phyloP scores from a whole-genome alignment of 2,113 vertebrate species.

The Chrysochloris asiatica region DNA sequence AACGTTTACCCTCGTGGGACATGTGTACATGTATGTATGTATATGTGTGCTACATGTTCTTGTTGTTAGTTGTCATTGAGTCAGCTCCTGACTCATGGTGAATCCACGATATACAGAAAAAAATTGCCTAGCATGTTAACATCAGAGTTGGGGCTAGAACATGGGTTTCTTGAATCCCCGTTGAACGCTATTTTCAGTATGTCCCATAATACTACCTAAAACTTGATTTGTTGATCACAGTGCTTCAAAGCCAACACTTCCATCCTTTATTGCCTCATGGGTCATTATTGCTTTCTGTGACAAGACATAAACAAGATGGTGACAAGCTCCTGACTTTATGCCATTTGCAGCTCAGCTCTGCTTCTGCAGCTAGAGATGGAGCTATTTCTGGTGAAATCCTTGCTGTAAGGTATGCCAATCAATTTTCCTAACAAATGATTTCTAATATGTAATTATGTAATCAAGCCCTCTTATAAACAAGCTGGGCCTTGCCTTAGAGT shows the following conservation, averaged over 20 bases:
- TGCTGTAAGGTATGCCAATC: slow-evolving; percentile 63
- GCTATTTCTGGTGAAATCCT: slow-evolving; percentile 70
- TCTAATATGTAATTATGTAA: slow-evolving; percentile 79
- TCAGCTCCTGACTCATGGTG: too few relatives aligned
- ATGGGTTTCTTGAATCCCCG: not conserved
- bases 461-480: slow-evolving; percentile 72
- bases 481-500: slow-evolving; percentile 65
- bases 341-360: slow-evolving; percentile 30
- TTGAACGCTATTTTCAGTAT: not conserved
- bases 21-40: too few relatives aligned
- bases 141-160: not conserved
- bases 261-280: not conserved
- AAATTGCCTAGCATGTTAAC: not conserved
- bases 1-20: too few relatives aligned
- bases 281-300: slow-evolving; percentile 24
- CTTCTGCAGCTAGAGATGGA: slow-evolving; percentile 2
- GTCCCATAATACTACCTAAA: not conserved
- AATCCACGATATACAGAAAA: too few relatives aligned
- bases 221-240: not conserved
- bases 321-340: slow-evolving; percentile 38
- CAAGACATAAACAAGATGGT: slow-evolving; percentile 47
- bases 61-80: too few relatives aligned
- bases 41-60: too few relatives aligned
- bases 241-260: not conserved
- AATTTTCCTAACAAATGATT: slow-evolving; percentile 76